Conservation (phyloP, 2,888 invertebrate species). For the Hanleya hanleyi region DNA sequence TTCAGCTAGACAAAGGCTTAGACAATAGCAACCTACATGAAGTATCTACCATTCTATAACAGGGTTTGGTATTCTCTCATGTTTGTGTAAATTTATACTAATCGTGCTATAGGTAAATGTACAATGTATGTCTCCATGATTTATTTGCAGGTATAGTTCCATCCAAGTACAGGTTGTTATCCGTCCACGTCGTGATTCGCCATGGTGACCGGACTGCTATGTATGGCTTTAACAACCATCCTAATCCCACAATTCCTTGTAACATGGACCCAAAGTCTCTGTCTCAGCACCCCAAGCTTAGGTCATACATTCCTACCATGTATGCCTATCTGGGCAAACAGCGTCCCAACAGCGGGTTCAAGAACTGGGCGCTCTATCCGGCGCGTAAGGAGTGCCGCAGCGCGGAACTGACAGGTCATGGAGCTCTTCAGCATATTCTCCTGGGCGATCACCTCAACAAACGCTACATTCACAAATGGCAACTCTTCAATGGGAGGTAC, state of each 20-base stretch:
- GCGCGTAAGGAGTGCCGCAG: conserved; percentile 79
- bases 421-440: conserved; percentile 86
- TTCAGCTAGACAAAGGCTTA: too few relatives aligned
- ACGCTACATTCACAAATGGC: conserved; percentile 66
- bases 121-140: too few relatives aligned
- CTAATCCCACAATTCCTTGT: conserved; percentile 82
- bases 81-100: too few relatives aligned
- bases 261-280: conserved; percentile 70
- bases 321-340: conserved; percentile 75
- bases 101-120: too few relatives aligned
- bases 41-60: too few relatives aligned
- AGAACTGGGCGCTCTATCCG: conserved; percentile 60
- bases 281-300: conserved; percentile 6
- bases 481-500: conserved; percentile 60
- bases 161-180: conserved; percentile 41
- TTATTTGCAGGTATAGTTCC: conserved; percentile 39
- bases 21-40: too few relatives aligned
- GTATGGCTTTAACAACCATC: conserved; percentile 85
- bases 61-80: too few relatives aligned
- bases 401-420: conserved; percentile 88
- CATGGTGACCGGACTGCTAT: conserved; percentile 94
- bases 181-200: conserved; percentile 78
- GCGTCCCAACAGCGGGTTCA: conserved; percentile 41
- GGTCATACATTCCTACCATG: conserved; percentile 14
- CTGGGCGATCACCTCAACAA: conserved; percentile 81